These are phyloP conservation scores for Calliopsis andreniformis DNA, from an alignment of 1,140 invertebrate genomes.

Conservation along the genomic window DNA sequence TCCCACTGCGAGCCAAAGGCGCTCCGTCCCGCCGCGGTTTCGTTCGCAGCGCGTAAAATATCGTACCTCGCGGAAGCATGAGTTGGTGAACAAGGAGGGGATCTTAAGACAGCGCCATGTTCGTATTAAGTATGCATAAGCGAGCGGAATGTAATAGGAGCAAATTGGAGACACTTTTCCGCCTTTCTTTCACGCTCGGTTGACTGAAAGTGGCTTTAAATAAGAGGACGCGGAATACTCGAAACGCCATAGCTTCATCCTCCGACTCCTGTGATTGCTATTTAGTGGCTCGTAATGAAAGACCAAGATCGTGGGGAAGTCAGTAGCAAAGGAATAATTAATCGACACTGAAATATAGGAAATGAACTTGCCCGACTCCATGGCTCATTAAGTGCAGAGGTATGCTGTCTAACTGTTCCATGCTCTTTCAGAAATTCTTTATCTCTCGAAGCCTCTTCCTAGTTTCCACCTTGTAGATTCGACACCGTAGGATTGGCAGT, in stretches of 20 bases:
- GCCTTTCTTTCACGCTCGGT: no score
- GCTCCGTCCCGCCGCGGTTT: not conserved
- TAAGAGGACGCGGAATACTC: conserved; percentile 1
- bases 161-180: conserved; percentile 25
- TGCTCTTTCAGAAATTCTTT: not conserved
- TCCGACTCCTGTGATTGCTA: conserved; percentile 24
- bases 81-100: not conserved
- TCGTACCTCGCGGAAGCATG: not conserved
- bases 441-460: not conserved
- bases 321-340: not conserved
- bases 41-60: not conserved
- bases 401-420: not conserved
- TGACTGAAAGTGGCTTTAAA: conserved; percentile 6
- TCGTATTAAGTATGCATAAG: not conserved
- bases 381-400: conserved; percentile 17
- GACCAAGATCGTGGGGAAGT: not conserved
- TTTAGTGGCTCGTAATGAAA: conserved; percentile 17
- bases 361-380: conserved; percentile 24
- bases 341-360: conserved; percentile 28
- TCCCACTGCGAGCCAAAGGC: not conserved
- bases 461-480: not conserved
- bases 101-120: not conserved
- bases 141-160: conserved; percentile 17
- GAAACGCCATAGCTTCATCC: not conserved
- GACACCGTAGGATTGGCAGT: not conserved